phyloP scores from a whole-genome alignment of 2,888 invertebrate genomes.

The Cremastinae sp. region DNA sequence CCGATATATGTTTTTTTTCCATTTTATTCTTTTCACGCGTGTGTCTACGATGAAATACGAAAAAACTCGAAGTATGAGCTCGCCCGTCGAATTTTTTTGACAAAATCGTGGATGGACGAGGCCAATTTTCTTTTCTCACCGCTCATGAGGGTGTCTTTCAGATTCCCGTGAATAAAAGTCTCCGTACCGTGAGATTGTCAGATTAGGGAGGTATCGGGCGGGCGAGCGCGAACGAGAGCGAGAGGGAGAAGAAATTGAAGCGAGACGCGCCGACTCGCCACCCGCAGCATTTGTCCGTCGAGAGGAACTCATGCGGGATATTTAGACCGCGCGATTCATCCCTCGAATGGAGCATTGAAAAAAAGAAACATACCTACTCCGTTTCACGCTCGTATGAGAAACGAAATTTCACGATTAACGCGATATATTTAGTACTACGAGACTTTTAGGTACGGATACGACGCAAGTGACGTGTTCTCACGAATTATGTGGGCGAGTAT shows the following conservation, averaged over 20 bases:
- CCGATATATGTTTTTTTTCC: too few relatives aligned
- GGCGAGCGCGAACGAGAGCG: neutral
- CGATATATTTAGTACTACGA: slow-evolving; percentile 6
- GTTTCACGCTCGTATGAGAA: slow-evolving; percentile 64
- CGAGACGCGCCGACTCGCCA: slow-evolving; percentile 29
- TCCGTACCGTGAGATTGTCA: slow-evolving; percentile 55
- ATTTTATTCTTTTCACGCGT: too few relatives aligned
- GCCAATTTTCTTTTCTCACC: slow-evolving; percentile 1
- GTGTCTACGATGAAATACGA: too few relatives aligned
- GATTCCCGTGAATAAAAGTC: slow-evolving; percentile 53
- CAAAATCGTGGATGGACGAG: slow-evolving; percentile 26
- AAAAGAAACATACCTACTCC: slow-evolving; percentile 11
- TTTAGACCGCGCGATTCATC: slow-evolving; percentile 60
- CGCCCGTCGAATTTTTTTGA: slow-evolving; percentile 27
- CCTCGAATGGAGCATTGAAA: slow-evolving; percentile 42
- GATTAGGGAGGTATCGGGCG: slow-evolving; percentile 20
- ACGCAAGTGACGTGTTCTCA: slow-evolving; percentile 67
- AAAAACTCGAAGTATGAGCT: slow-evolving; percentile 31
- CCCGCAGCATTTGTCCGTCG: slow-evolving; percentile 56
- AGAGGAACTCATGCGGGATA: slow-evolving; percentile 63
- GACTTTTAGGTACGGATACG: slow-evolving; percentile 1
- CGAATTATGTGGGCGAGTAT: slow-evolving; percentile 71
- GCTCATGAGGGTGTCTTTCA: slow-evolving; percentile 58
- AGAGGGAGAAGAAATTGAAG: slow-evolving; percentile 1
- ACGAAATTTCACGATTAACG: slow-evolving; percentile 54